Percentiles rank a stretch among this genome's conserved stretches.
Evolutionary conservation across 1,140 invertebrate species (phyloP).

Genomic region (Lepidurus arcticus): DNA sequence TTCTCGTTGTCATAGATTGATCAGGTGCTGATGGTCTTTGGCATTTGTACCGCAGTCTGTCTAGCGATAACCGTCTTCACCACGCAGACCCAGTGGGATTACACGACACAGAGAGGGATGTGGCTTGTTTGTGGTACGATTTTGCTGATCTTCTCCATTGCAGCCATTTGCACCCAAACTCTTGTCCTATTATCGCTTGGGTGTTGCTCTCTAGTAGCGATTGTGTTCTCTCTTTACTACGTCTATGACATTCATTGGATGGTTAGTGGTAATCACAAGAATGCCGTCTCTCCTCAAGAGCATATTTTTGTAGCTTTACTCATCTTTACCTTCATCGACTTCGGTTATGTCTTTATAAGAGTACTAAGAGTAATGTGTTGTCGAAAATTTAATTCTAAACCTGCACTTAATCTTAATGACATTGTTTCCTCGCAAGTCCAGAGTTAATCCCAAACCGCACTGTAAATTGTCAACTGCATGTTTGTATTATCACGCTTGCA

Average conservation of each 20-base stretch:
- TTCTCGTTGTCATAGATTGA: slow-evolving; percentile 35
- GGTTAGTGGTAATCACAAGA: slow-evolving; percentile 54
- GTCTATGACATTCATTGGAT: slow-evolving; percentile 57
- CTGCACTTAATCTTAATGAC: no score
- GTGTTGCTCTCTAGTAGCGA: slow-evolving; percentile 49
- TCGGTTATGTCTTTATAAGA: slow-evolving; percentile 77
- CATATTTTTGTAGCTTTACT: slow-evolving; percentile 73
- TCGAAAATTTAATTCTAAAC: not conserved
- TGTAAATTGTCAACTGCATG: not conserved
- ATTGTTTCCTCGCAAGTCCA: no score
- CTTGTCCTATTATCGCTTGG: slow-evolving; percentile 40
- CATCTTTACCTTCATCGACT: slow-evolving; percentile 66
- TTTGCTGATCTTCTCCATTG: slow-evolving; percentile 50
- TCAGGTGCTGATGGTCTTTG: slow-evolving; percentile 46
- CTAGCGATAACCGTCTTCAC: slow-evolving; percentile 53
- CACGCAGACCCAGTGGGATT: slow-evolving; percentile 47
- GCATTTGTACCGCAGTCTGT: slow-evolving; percentile 46
- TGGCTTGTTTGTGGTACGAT: slow-evolving; percentile 49
- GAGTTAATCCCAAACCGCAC: no score
- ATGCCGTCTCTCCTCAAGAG: slow-evolving; percentile 60
- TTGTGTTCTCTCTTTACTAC: slow-evolving; percentile 51
- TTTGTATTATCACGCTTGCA: no score
- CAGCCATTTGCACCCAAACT: slow-evolving; percentile 46
- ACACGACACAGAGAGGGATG: slow-evolving; percentile 48
- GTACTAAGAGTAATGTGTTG: slow-evolving; percentile 50